phyloP scores from a whole-genome alignment of 1,140 invertebrate genomes.

The Drosophila bocki region DNA sequence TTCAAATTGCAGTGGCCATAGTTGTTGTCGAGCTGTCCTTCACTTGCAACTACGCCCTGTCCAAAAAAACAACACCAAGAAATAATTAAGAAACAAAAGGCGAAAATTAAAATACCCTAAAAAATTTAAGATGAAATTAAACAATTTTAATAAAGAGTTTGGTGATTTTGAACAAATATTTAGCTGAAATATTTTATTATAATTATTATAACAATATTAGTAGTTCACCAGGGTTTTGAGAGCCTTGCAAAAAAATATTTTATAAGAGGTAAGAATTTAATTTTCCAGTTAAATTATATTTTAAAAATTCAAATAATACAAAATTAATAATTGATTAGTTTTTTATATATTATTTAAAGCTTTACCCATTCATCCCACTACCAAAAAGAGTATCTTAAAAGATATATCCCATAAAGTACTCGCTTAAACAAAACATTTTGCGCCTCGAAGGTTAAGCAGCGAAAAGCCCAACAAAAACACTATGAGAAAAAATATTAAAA shows the following conservation, averaged over 20 bases:
- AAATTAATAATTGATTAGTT: background rate
- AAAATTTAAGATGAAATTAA: background rate
- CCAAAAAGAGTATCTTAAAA: slow-evolving; percentile 19
- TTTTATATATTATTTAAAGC: background rate
- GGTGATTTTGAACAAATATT: background rate
- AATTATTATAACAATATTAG: background rate
- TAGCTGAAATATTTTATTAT: background rate
- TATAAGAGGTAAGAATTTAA: background rate
- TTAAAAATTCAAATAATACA: too few species aligned
- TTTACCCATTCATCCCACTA: too few species aligned
- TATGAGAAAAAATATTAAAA: background rate
- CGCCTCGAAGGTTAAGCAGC: slow-evolving; percentile 67
- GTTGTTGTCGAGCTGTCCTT: slow-evolving; percentile 54
- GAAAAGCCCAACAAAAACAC: slow-evolving; percentile 51
- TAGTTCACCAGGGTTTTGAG: background rate
- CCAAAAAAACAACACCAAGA: slow-evolving; percentile 34
- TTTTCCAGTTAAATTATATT: too few species aligned
- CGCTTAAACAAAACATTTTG: slow-evolving; percentile 55
- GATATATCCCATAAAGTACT: slow-evolving; percentile 39
- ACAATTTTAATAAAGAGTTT: background rate
- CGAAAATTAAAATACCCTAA: slow-evolving; percentile 45
- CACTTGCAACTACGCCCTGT: slow-evolving; percentile 65
- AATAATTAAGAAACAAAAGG: background rate
- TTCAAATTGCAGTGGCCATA: slow-evolving; percentile 56
- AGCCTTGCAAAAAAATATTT: background rate